These are phyloP conservation scores for Drosophila tanythrix DNA, from an alignment of 2,888 invertebrate species.

Conservation along the genomic window DNA sequence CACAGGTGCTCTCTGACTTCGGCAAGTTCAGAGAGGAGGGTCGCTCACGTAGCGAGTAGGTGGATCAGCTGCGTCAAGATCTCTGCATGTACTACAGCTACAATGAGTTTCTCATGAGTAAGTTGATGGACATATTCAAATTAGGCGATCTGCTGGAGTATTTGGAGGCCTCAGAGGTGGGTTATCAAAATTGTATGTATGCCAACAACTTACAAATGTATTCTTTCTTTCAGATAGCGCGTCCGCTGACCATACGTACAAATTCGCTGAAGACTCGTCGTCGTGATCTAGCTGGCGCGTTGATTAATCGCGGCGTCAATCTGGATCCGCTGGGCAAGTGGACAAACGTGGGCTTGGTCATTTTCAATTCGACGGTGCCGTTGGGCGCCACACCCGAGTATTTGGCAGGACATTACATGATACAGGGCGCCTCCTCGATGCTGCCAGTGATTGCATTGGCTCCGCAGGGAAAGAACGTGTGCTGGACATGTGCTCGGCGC, in stretches of 20 bases:
- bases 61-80: conserved; percentile 92
- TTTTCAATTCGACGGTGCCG: conserved; percentile 98
- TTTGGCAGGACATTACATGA: conserved; percentile 98
- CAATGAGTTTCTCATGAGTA: conserved; percentile 97
- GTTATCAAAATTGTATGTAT: neutral
- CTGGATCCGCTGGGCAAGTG: conserved; percentile 99
- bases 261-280: conserved; percentile 97
- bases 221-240: conserved; percentile 85
- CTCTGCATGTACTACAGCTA: conserved; percentile 98
- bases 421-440: conserved; percentile 98
- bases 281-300: conserved; percentile 95
- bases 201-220: neutral
- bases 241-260: conserved; percentile 97
- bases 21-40: conserved; percentile 88
- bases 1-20: conserved; percentile 92
- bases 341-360: conserved; percentile 98
- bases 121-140: conserved; percentile 95
- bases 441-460: conserved; percentile 99
- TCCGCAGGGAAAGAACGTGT: conserved; percentile 97
- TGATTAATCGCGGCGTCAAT: conserved; percentile 98
- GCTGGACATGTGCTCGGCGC: conserved; percentile 98
- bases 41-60: conserved; percentile 92
- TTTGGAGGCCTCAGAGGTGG: conserved; percentile 97
- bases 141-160: conserved; percentile 95
- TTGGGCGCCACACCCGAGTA: conserved; percentile 99